A percentile compares a stretch with the other conserved stretches of the same genome.
Conservation (phyloP, 37 sponge, comb jelly and placozoan genomes). For the Ephydatia muelleri region DNA sequence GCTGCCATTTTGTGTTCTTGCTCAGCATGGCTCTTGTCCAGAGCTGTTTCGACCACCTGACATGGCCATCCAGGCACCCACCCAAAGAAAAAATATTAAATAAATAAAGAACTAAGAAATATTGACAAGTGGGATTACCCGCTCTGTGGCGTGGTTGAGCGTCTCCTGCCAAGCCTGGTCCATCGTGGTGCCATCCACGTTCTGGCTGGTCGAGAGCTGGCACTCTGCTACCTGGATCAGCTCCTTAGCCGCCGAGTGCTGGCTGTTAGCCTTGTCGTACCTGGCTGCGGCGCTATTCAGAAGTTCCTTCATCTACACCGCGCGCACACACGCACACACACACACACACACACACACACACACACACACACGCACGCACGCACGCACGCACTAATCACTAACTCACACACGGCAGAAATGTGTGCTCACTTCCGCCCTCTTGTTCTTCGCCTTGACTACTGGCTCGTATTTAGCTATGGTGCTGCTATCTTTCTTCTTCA, state of each 20-base stretch:
- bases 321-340: neutral
- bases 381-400: neutral
- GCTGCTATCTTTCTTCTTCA: conserved; percentile 11
- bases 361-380: conserved; percentile 12
- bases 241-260: conserved; percentile 53
- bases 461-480: conserved; percentile 48
- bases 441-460: conserved; percentile 24
- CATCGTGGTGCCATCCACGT: neutral
- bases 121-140: conserved; percentile 16
- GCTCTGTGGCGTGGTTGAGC: conserved; percentile 62
- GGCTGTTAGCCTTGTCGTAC: conserved; percentile 53
- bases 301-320: conserved; percentile 22
- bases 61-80: neutral
- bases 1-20: neutral
- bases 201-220: neutral
- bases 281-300: conserved; percentile 39
- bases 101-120: neutral
- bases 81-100: neutral
- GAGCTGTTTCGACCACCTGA: neutral
- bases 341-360: conserved; percentile 5
- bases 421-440: conserved; percentile 31
- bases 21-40: neutral
- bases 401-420: neutral
- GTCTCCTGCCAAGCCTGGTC: conserved; percentile 63
- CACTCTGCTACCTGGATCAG: conserved; percentile 48